phyloP scores from a whole-genome alignment of 2,113 vertebrate genomes.

The Ictalurus furcatus region DNA sequence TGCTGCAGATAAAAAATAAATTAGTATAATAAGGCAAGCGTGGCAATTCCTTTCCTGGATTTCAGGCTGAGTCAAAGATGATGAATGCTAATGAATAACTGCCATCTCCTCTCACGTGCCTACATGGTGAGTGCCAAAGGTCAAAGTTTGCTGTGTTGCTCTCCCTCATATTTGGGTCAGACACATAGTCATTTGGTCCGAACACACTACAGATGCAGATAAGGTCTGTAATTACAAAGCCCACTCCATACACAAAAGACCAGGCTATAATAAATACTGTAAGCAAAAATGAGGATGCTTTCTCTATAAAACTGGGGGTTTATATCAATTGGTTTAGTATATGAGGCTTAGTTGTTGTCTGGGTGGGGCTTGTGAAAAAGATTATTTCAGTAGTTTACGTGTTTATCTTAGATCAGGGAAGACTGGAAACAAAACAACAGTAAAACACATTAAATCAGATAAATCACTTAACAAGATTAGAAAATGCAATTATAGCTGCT shows the following conservation, averaged over 20 bases:
- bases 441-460: conserved; percentile 62
- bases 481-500: conserved; percentile 62
- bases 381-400: conserved; percentile 64
- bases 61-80: not conserved
- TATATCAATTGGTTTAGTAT: conserved; percentile 57
- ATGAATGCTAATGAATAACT: conserved; percentile 18
- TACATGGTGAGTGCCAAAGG: not conserved
- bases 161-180: conserved; percentile 2
- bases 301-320: conserved; percentile 61
- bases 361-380: conserved; percentile 46
- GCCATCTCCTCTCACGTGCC: not conserved
- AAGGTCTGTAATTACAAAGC: not conserved
- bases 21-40: not conserved
- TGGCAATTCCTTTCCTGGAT: conserved; percentile 19
- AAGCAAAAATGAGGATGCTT: conserved; percentile 60
- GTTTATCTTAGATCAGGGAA: conserved; percentile 62
- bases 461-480: conserved; percentile 67
- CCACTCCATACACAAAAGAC: conserved; percentile 14
- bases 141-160: not conserved
- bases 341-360: conserved; percentile 61
- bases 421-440: conserved; percentile 47
- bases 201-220: conserved; percentile 1
- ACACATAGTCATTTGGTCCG: not conserved
- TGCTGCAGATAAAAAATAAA: conserved; percentile 11
- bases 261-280: conserved; percentile 46